These are phyloP conservation scores for Eupelmus urozonus DNA, from an alignment of 2,888 invertebrate genomes.

Conservation along the genomic window DNA sequence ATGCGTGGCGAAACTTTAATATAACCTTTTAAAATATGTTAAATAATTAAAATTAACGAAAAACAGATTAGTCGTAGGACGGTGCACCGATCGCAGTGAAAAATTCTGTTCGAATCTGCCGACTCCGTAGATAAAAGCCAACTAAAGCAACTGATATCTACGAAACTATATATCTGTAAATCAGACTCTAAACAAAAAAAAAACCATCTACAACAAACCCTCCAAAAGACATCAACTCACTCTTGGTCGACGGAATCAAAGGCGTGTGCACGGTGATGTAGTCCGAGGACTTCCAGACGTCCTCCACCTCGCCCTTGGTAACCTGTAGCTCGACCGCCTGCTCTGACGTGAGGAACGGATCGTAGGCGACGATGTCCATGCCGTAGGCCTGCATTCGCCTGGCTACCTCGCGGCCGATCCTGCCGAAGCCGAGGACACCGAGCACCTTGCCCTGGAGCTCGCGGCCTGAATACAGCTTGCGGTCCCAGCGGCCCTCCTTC, in stretches of 20 bases:
- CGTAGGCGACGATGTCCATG: slow-evolving; percentile 98
- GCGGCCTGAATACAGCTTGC: slow-evolving; percentile 91
- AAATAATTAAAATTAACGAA: too few species aligned
- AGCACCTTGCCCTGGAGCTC: slow-evolving; percentile 95
- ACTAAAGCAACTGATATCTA: too few species aligned
- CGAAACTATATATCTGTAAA: too few species aligned
- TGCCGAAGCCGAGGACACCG: slow-evolving; percentile 94
- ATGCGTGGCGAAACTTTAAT: too few species aligned
- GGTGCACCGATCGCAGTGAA: too few species aligned
- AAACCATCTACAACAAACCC: too few species aligned
- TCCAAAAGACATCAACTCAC: slow-evolving; percentile 78
- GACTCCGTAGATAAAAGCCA: too few species aligned
- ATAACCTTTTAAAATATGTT: too few species aligned
- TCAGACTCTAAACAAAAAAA: too few species aligned
- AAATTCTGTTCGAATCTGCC: too few species aligned
- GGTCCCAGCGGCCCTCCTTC: slow-evolving; percentile 94
- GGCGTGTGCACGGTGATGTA: slow-evolving; percentile 99
- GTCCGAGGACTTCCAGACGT: slow-evolving; percentile 95
- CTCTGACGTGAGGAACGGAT: slow-evolving; percentile 91
- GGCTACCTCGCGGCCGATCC: slow-evolving; percentile 97
- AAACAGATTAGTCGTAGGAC: too few species aligned
- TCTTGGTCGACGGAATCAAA: slow-evolving; percentile 92
- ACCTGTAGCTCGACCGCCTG: slow-evolving; percentile 88
- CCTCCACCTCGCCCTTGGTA: slow-evolving; percentile 87
- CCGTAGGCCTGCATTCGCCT: slow-evolving; percentile 96